phyloP scores from a whole-genome alignment of 2,113 vertebrate species.

The Cepphus grylle region DNA sequence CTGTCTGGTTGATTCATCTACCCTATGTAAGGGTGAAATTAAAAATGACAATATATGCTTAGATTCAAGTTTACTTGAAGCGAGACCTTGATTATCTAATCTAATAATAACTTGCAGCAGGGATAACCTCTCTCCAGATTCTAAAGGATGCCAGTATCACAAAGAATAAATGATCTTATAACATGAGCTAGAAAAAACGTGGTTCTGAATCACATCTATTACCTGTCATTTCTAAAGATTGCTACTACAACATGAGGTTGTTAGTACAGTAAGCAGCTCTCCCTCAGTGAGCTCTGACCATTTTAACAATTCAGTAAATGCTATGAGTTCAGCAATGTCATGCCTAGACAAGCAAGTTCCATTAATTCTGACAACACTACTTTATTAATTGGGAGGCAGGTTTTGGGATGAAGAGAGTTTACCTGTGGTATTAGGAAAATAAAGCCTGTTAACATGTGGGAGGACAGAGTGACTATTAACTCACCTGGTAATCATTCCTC shows the following conservation, averaged over 20 bases:
- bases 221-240: neutral
- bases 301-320: neutral
- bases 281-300: rapidly evolving
- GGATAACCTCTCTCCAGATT: neutral
- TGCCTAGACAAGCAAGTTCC: neutral
- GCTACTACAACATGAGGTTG: neutral
- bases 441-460: neutral
- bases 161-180: neutral
- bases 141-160: neutral
- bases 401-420: neutral
- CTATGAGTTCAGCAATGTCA: neutral
- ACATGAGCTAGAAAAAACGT: neutral
- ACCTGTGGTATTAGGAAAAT: neutral
- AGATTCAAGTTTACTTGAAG: neutral
- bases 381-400: neutral
- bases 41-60: neutral
- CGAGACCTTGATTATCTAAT: neutral
- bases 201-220: neutral
- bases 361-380: neutral
- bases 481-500: conserved; percentile 94
- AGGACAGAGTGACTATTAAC: neutral
- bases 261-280: neutral
- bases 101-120: neutral
- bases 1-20: neutral
- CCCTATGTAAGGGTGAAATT: neutral